Conservation (phyloP, 2,888 invertebrate genomes). For the Biston stratarius region DNA sequence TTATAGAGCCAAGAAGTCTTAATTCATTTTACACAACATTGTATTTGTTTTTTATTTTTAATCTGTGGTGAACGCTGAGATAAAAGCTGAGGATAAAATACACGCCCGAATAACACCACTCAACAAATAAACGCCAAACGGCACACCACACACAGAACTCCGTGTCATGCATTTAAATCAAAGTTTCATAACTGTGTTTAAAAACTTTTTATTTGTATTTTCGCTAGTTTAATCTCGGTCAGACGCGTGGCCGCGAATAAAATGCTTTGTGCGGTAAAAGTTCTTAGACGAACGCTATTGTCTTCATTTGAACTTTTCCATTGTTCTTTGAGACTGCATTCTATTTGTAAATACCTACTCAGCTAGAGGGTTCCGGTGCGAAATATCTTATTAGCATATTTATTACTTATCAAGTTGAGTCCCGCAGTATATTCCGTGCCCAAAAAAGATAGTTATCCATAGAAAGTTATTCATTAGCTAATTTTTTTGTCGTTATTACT, state of each 20-base stretch:
- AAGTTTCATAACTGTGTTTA: constrained; percentile 44
- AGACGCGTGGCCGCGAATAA: constrained; percentile 43
- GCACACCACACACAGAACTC: constrained; percentile 17
- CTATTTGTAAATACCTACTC: constrained; percentile 18
- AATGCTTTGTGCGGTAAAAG: constrained; percentile 41
- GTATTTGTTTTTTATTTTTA: too few relatives aligned
- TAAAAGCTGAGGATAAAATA: too few relatives aligned
- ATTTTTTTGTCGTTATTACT: too few relatives aligned
- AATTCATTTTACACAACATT: too few relatives aligned
- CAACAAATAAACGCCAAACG: constrained; percentile 18
- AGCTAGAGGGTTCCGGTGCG: neutral
- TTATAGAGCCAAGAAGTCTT: too few relatives aligned
- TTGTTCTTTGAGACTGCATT: constrained; percentile 30
- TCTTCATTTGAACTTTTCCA: constrained; percentile 37
- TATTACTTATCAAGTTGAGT: neutral
- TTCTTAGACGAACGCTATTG: constrained; percentile 38
- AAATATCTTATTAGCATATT: neutral
- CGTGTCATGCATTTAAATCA: constrained; percentile 41
- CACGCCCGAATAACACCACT: constrained; percentile 3
- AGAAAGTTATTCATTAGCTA: too few relatives aligned
- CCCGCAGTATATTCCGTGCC: too few relatives aligned
- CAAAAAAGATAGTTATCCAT: too few relatives aligned
- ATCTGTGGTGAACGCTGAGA: neutral
- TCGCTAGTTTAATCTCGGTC: constrained; percentile 44
- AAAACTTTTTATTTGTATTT: constrained; percentile 46